phyloP scores from a whole-genome alignment of 2,888 invertebrate species.

The Brachycybe producta region DNA sequence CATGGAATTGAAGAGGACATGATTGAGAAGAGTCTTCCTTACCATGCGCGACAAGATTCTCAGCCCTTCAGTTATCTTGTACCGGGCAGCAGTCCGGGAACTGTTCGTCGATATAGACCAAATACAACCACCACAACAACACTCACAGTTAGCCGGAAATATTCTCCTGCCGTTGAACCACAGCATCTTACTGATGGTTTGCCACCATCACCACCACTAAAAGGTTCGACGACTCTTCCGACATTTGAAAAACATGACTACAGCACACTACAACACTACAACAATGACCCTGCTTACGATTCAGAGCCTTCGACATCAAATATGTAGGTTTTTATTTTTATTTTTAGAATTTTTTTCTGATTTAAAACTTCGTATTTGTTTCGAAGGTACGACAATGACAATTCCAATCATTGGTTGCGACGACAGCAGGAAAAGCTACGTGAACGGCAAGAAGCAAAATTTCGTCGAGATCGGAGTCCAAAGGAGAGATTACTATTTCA shows the following conservation, averaged over 20 bases:
- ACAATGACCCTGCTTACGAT: conserved; percentile 15
- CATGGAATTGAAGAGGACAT: conserved; percentile 29
- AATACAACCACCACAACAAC: conserved; percentile 17
- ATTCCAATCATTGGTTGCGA: conserved; percentile 54
- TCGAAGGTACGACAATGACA: conserved; percentile 1
- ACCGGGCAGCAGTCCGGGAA: conserved; percentile 19
- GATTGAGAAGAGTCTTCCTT: conserved; percentile 52
- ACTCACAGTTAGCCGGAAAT: background rate
- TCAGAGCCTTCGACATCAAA: conserved; percentile 1
- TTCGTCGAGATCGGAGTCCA: conserved; percentile 55
- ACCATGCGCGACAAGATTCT: conserved; percentile 79
- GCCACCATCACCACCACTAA: background rate
- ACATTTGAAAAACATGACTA: background rate
- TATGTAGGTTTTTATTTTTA: background rate
- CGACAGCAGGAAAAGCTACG: conserved; percentile 67
- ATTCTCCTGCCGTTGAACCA: too few species aligned
- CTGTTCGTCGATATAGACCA: background rate
- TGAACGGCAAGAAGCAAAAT: conserved; percentile 58
- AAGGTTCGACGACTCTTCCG: background rate
- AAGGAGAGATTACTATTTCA: conserved; percentile 51
- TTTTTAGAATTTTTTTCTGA: background rate
- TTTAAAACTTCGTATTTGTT: too few species aligned
- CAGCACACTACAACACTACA: background rate
- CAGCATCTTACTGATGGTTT: background rate
- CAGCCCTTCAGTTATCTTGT: conserved; percentile 80